These are phyloP conservation scores for Lacerta viridis DNA, from an alignment of 2,797 vertebrate genomes.

Conservation along the genomic window DNA sequence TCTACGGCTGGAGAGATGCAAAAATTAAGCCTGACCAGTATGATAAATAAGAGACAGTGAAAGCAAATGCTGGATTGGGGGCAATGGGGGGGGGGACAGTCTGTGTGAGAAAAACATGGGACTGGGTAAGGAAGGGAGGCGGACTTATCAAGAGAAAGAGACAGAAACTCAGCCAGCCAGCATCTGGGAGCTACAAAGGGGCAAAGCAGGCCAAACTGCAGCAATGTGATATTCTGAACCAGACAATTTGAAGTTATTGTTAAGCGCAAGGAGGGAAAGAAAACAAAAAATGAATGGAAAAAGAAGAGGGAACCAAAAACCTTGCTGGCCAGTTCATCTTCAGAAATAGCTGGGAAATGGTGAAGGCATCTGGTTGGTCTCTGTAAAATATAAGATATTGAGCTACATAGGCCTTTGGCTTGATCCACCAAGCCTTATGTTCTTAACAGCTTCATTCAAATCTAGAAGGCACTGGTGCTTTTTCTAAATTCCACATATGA, in stretches of 20 bases:
- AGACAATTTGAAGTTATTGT: slow-evolving; percentile 22
- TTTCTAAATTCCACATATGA: neutral
- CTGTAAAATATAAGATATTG: neutral
- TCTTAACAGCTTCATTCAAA: slow-evolving; percentile 78
- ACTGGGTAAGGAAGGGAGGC: neutral
- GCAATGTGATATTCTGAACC: slow-evolving; percentile 31
- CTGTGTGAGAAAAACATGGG: neutral
- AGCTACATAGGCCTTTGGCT: neutral
- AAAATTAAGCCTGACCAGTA: neutral
- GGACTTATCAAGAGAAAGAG: neutral
- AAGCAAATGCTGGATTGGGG: neutral
- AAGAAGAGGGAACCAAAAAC: neutral
- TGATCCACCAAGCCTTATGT: neutral
- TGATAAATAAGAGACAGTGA: neutral
- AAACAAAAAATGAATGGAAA: neutral
- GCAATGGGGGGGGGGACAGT: neutral
- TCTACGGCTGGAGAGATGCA: neutral
- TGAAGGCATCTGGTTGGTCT: neutral
- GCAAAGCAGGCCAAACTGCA: neutral
- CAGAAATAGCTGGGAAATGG: neutral
- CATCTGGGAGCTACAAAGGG: neutral
- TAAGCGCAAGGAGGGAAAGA: slow-evolving; percentile 12
- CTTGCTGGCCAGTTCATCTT: neutral
- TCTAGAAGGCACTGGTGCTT: slow-evolving; percentile 60
- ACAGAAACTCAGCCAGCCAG: neutral